Evolutionary conservation across 2,888 invertebrate genomes (phyloP).

Genomic region (Agrochola lota): DNA sequence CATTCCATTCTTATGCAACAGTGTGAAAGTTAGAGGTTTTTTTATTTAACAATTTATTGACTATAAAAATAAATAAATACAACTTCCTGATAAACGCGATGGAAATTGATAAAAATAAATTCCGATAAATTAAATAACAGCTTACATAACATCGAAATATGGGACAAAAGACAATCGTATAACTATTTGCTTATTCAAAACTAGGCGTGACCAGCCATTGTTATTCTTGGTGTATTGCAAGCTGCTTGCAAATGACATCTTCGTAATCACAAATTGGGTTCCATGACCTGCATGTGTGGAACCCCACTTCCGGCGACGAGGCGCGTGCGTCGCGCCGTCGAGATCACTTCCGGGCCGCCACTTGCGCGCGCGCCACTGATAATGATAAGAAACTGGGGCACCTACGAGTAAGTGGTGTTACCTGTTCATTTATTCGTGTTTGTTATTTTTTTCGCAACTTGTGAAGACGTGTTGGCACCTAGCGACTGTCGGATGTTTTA

Average conservation of each 20-base stretch:
- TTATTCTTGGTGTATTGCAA: conserved; percentile 75
- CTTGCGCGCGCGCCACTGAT: conserved; percentile 74
- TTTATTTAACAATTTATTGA: conserved; percentile 5
- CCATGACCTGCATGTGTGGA: conserved; percentile 80
- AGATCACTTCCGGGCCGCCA: conserved; percentile 81
- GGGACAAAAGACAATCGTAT: conserved; percentile 74
- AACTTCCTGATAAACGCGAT: conserved; percentile 44
- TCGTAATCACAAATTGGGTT: conserved; percentile 80
- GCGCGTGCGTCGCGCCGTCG: conserved; percentile 74
- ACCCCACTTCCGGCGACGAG: conserved; percentile 76
- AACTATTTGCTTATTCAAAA: conserved; percentile 80
- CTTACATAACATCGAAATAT: conserved; percentile 72
- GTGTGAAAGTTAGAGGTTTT: conserved; percentile 20
- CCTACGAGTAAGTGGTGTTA: conserved; percentile 51
- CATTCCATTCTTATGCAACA: conserved; percentile 48
- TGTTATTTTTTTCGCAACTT: conserved; percentile 48
- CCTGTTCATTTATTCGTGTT: conserved; percentile 54
- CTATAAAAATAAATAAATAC: conserved; percentile 39
- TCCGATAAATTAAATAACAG: conserved; percentile 65
- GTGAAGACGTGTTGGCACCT: conserved; percentile 26
- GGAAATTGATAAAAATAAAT: conserved; percentile 41
- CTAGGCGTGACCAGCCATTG: conserved; percentile 77
- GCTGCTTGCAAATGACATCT: conserved; percentile 80
- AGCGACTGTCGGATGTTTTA: conserved; percentile 15
- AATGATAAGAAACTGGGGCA: conserved; percentile 77